phyloP scores from a whole-genome alignment of 2,113 vertebrate genomes.

The Heterochromis multidens region DNA sequence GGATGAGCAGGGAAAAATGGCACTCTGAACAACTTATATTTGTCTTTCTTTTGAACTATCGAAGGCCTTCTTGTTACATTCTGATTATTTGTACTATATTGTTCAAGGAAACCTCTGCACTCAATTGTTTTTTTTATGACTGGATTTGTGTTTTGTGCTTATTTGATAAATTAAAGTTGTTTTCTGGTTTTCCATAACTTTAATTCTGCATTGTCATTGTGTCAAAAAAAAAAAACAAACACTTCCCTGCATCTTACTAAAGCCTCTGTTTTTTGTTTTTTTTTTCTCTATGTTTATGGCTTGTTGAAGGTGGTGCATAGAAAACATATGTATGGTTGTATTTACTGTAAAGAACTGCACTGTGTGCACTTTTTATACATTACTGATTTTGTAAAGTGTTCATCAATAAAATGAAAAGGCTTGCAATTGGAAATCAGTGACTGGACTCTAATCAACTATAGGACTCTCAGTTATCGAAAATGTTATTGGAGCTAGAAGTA shows the following conservation, averaged over 20 bases:
- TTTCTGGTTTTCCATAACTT: neutral
- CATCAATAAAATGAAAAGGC: neutral
- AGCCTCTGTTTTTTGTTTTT: neutral
- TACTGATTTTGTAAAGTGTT: neutral
- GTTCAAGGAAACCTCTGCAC: neutral
- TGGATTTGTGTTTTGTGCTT: neutral
- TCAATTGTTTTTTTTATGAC: neutral
- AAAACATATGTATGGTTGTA: neutral
- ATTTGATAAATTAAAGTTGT: slow-evolving; percentile 1
- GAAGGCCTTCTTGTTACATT: neutral
- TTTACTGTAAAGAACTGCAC: neutral
- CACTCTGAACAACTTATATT: neutral
- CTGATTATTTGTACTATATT: slow-evolving; percentile 12
- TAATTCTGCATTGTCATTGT: neutral
- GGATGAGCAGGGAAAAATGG: neutral
- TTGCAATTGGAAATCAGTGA: neutral
- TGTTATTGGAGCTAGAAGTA: neutral
- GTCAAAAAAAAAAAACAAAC: neutral
- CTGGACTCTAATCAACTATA: neutral
- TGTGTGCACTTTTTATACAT: neutral
- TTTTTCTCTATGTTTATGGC: neutral
- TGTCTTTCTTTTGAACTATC: neutral
- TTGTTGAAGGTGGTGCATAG: neutral
- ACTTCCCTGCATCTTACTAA: neutral
- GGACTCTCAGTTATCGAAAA: neutral